Base-by-base conservation (phyloP, 2,888 invertebrate genomes). In the Chrysolina americana region DNA sequence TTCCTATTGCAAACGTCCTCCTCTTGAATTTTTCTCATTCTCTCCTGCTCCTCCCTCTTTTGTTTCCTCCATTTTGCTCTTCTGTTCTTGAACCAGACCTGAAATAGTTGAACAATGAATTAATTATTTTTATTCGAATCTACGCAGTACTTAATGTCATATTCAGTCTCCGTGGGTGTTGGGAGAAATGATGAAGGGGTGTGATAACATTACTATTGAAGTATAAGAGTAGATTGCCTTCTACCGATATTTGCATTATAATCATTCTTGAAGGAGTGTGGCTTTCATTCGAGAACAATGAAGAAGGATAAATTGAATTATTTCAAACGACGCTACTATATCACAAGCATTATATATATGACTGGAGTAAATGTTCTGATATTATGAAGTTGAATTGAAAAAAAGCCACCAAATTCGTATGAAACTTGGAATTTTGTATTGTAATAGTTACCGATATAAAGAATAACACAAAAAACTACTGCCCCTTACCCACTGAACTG, bases 21-120 rank as follows among this genome's bases (percentile, higher is more conserved):
- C 87, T 96, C 94, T 86, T 95, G 95, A 76, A 96, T 87, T 88
- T 95, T 95, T 75, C 96, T 91, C 81, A 95, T 89, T 75, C 95
- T 89, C 88, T 95, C 94, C 88, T 95, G 94, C 87, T 95, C 94
- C 87, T 94, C 98, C 2, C 97, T 92, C 87, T 97, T 97, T 87
- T 97, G 97, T 86, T 98, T 98, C 81, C 98, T 92, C 97, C 97
- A 98, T 90, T 98, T 98, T 81, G 98, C 98, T 50, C 98, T 91
- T 21, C 98, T 92, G 87, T 98, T 98, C 89, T 98, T 98, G 89
- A 98, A 98, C 98, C 98, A 98, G 13, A 98, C 98, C 98, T 98
- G 90, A 53, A 75, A 68, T 71, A 68, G 70, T 75, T 73, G 78
- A 78, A 78, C 78, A 78, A 78, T 71, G 70, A 73, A 68, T 66